Evolutionary conservation across 53 echinoderm and acorn worm species (phyloP).

Genomic region (Zoroaster sp.): DNA sequence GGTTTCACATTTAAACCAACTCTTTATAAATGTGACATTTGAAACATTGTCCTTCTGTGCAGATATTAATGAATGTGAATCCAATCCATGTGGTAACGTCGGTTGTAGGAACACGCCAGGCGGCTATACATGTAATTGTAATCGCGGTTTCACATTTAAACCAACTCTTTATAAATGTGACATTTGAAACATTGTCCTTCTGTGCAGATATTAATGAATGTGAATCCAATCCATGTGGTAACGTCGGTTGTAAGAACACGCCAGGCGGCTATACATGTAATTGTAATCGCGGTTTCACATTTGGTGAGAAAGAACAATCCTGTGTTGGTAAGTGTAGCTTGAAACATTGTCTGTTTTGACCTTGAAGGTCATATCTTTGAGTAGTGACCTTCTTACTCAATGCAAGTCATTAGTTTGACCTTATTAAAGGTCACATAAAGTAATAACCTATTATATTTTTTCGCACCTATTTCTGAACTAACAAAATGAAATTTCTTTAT

Average conservation of each 20-base stretch:
- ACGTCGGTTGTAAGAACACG: constrained; percentile 70
- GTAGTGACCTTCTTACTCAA: no score
- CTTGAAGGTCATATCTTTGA: no score
- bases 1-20: constrained; percentile 72
- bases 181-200: neutral
- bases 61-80: no score
- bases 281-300: constrained; percentile 70
- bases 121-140: constrained; percentile 65
- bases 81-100: no score
- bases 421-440: neutral
- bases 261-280: constrained; percentile 68
- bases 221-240: constrained; percentile 66
- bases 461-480: neutral
- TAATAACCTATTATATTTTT: neutral
- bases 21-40: no score
- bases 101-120: no score
- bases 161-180: constrained; percentile 67
- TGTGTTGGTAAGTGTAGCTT: constrained; percentile 69
- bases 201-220: constrained; percentile 80
- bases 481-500: no score
- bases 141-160: constrained; percentile 62
- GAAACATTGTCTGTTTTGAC: no score
- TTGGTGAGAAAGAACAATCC: constrained; percentile 30
- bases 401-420: neutral
- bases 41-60: no score